These are phyloP conservation scores for Hirtodrosophila confusa DNA, from an alignment of 2,888 invertebrate genomes.

Conservation along the genomic window DNA sequence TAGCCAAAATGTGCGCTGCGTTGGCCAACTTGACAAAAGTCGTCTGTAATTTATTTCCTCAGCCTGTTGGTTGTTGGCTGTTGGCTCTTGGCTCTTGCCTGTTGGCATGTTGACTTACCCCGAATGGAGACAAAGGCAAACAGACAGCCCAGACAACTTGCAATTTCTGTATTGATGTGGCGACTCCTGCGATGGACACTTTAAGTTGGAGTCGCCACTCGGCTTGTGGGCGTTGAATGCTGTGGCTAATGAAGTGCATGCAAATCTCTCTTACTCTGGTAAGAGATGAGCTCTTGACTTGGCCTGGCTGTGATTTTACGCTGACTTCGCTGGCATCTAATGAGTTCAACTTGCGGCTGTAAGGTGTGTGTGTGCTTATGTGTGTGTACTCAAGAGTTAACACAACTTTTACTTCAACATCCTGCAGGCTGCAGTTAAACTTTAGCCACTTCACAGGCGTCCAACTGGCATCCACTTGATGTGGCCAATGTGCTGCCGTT, in stretches of 20 bases:
- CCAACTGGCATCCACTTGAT: constrained; percentile 55
- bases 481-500: constrained; percentile 70
- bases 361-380: constrained; percentile 47
- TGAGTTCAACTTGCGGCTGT: constrained; percentile 58
- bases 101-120: constrained; percentile 58
- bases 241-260: constrained; percentile 76
- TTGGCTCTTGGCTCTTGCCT: neutral
- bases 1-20: constrained; percentile 63
- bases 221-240: constrained; percentile 49
- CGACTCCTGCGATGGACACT: constrained; percentile 28
- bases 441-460: constrained; percentile 48
- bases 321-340: constrained; percentile 52
- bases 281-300: constrained; percentile 2
- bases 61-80: constrained; percentile 12
- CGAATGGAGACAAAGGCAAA: constrained; percentile 48
- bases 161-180: constrained; percentile 72
- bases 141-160: constrained; percentile 57
- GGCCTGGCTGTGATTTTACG: constrained; percentile 37
- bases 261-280: constrained; percentile 52
- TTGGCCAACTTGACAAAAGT: constrained; percentile 66
- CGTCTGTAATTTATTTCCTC: constrained; percentile 73
- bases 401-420: constrained; percentile 47
- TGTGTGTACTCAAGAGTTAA: constrained; percentile 33
- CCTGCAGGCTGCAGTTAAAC: constrained; percentile 32
- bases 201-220: constrained; percentile 6